A percentile compares a stretch with the other conserved stretches of the same genome.
These are phyloP conservation scores for Hydraecia micacea DNA, from an alignment of 2,888 invertebrate species.

Conservation along the genomic window DNA sequence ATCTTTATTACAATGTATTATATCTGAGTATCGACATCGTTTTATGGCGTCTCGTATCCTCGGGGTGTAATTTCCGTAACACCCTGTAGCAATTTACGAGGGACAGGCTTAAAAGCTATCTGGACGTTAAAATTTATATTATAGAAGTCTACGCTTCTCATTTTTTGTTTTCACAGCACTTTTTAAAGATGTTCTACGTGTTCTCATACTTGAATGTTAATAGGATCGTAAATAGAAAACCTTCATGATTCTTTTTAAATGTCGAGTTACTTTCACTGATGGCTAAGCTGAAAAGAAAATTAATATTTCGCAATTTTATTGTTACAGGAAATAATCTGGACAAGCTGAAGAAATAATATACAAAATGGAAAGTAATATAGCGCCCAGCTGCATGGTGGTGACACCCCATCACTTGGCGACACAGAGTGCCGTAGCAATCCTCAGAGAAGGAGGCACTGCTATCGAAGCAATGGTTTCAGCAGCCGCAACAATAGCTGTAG, in stretches of 20 bases:
- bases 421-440: slow-evolving; percentile 81
- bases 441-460: slow-evolving; percentile 84
- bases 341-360: background rate
- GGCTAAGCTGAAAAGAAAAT: background rate
- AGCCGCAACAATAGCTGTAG: slow-evolving; percentile 84
- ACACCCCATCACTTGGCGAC: slow-evolving; percentile 86
- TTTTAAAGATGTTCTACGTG: slow-evolving; percentile 44
- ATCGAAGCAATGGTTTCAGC: slow-evolving; percentile 86
- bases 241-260: slow-evolving; percentile 1
- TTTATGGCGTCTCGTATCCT: slow-evolving; percentile 78
- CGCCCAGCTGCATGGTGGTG: slow-evolving; percentile 83
- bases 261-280: background rate
- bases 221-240: slow-evolving; percentile 18
- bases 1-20: slow-evolving; percentile 81
- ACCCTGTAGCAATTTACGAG: slow-evolving; percentile 81
- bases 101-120: slow-evolving; percentile 82
- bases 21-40: slow-evolving; percentile 77
- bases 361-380: slow-evolving; percentile 76
- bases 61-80: slow-evolving; percentile 80
- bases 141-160: slow-evolving; percentile 63
- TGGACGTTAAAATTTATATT: slow-evolving; percentile 80
- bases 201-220: slow-evolving; percentile 49
- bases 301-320: slow-evolving; percentile 25
- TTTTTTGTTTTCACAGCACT: slow-evolving; percentile 58
- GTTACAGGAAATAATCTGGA: slow-evolving; percentile 61